Evolutionary conservation across 2,113 vertebrate genomes (phyloP).

Genomic region (Gopherus flavomarginatus): DNA sequence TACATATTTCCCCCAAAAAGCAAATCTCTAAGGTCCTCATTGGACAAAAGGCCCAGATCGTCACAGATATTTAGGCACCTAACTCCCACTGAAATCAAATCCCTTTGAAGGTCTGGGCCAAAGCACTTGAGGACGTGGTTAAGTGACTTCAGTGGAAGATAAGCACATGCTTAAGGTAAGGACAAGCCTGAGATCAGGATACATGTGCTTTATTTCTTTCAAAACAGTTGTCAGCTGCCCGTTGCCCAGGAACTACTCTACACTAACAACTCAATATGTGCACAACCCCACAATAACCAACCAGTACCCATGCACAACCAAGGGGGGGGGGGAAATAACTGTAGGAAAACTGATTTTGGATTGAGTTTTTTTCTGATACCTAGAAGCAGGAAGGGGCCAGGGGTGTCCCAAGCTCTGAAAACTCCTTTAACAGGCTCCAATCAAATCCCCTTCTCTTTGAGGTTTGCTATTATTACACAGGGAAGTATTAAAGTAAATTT

Average conservation of each 20-base stretch:
- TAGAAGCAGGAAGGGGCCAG: not conserved
- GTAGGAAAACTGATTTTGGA: not conserved
- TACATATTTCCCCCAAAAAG: too few relatives aligned
- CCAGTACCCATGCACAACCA: rapidly evolving
- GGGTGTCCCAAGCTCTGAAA: not conserved
- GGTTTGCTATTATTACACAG: slow-evolving; percentile 11
- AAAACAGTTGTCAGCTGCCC: rapidly evolving
- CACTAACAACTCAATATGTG: too few relatives aligned
- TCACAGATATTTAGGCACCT: not conserved
- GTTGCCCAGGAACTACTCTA: not conserved
- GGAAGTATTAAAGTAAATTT: slow-evolving; percentile 37
- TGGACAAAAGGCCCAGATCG: not conserved
- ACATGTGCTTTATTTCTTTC: rapidly evolving
- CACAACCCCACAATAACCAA: rapidly evolving
- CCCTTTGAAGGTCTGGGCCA: not conserved
- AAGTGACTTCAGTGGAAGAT: not conserved
- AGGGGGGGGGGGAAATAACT: not conserved
- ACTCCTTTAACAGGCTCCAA: not conserved
- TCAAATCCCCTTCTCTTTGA: not conserved
- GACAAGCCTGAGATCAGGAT: not conserved
- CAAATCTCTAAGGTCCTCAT: not conserved
- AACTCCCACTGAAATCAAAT: not conserved
- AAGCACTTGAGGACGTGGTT: not conserved
- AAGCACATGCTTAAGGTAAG: not conserved
- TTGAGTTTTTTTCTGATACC: not conserved